Evolutionary conservation across 2,888 invertebrate genomes (phyloP), one percentile per base, ranked within the genome.

Genomic region (Acleris cristana): DNA sequence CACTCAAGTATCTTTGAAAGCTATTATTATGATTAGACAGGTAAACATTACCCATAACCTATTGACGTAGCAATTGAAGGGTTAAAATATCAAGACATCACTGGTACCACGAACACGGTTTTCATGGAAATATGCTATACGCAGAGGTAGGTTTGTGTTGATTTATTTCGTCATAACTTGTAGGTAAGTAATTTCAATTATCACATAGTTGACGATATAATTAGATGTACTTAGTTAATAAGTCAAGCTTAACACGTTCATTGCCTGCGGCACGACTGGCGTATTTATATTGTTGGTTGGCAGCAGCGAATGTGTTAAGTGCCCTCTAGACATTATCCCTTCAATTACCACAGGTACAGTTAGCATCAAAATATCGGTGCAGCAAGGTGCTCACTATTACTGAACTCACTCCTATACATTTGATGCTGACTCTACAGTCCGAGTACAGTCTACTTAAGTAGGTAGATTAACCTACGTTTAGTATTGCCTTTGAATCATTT

Each of bases 1-100:
- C 82, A 86, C 80, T 78, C 79, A 79, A 77, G 77, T 79, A 77
- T 78, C 72, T 78, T 74, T 76, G 76, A 81, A 82, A 79, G 72
- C 81, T 85, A 82, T 72, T 76, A 74, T 75, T 76, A 76, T 78
- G 75, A 76, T 76, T 76, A 71, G 65, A 67, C 66, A 80, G 69
- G 65, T 67, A 74, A 74, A 76, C 68, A 70, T 71, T 74, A 74
- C 69, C 69, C 72, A 74, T 75, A 73, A 65, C 72, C 74, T 72
- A 75, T 69, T 73, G 76, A 72, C 57, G 62, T 40, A 62, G 66
- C 62, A 67, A 67, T 67, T 67, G 66, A 67, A 62, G 62, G 66
- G 66, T 19, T 52, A 54, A 62, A 48, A 49, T 40, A 45, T 23
- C 10, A 26, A 56, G 34, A 65, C 49, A 34, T 53, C 51, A 66